Conservation (phyloP, 2,797 vertebrate genomes). For the Enteromius thamalakanensis region DNA sequence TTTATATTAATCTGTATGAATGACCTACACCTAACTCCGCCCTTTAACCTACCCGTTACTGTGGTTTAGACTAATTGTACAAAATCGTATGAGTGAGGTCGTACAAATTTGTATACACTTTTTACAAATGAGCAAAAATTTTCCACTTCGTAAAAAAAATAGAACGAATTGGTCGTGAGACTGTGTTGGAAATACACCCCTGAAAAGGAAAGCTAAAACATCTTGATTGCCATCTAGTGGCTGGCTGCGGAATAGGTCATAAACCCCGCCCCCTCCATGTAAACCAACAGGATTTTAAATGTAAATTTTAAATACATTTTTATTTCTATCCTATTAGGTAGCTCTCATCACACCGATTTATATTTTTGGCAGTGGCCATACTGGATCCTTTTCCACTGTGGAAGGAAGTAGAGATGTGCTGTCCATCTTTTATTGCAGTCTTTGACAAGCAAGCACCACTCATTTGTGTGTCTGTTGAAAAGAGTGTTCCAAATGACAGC, state of each 20-base stretch:
- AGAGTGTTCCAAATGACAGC: conserved; percentile 69
- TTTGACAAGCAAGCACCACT: conserved; percentile 28
- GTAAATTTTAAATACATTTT: background rate
- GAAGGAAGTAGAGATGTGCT: background rate
- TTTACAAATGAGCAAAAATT: too few species aligned
- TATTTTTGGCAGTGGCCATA: background rate
- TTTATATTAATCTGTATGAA: too few species aligned
- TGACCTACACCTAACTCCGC: too few species aligned
- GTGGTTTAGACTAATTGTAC: too few species aligned
- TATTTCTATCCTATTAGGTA: background rate
- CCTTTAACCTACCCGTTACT: too few species aligned
- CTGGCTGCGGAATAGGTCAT: background rate
- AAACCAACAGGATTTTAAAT: background rate
- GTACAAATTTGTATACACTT: too few species aligned
- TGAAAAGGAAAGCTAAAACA: background rate
- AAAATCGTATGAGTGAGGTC: too few species aligned
- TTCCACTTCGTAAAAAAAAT: too few species aligned
- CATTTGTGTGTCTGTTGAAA: conserved; percentile 55
- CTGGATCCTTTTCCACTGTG: background rate
- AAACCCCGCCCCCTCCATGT: background rate
- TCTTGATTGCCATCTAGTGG: background rate
- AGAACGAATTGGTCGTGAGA: too few species aligned
- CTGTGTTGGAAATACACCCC: background rate
- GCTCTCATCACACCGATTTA: background rate
- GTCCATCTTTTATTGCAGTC: background rate